phyloP scores from a whole-genome alignment of 1,140 invertebrate species.

The Antheraea mylitta region DNA sequence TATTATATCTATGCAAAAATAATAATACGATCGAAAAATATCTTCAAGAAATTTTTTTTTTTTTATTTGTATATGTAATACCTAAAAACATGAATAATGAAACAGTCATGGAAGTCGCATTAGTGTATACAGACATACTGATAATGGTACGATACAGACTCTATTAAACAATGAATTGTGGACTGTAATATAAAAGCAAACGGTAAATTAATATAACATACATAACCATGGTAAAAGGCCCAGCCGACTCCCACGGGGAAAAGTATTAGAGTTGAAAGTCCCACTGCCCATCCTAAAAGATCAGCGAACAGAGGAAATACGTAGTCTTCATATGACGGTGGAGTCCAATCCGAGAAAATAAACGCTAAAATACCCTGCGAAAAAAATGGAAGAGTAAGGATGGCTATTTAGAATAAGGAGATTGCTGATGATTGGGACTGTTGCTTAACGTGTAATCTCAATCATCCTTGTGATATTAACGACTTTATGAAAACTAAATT shows the following conservation, averaged over 20 bases:
- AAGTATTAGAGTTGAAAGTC: conserved; percentile 81
- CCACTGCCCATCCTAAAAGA: conserved; percentile 83
- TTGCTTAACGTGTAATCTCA: no score
- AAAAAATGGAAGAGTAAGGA: not conserved
- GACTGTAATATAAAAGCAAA: no score
- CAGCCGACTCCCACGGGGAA: conserved; percentile 81
- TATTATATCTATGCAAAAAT: no score
- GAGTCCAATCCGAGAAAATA: conserved; percentile 82
- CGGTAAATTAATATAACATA: conserved; percentile 47
- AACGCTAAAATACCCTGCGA: conserved; percentile 84
- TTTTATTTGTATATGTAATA: not conserved
- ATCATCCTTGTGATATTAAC: no score
- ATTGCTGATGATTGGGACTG: no score
- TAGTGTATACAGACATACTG: no score
- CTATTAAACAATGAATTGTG: not conserved
- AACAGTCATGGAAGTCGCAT: not conserved
- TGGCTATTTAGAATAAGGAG: no score
- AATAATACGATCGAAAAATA: no score
- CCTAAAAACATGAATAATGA: not conserved
- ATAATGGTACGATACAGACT: no score
- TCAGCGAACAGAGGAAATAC: conserved; percentile 84
- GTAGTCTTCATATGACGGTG: conserved; percentile 80
- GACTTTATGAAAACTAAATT: no score
- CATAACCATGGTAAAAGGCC: conserved; percentile 72
- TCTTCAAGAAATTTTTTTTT: not conserved